Percentiles rank a stretch among this genome's conserved stretches.
Conservation (phyloP, 2,888 invertebrate genomes). For the Ptycholaimellus sp. region DNA sequence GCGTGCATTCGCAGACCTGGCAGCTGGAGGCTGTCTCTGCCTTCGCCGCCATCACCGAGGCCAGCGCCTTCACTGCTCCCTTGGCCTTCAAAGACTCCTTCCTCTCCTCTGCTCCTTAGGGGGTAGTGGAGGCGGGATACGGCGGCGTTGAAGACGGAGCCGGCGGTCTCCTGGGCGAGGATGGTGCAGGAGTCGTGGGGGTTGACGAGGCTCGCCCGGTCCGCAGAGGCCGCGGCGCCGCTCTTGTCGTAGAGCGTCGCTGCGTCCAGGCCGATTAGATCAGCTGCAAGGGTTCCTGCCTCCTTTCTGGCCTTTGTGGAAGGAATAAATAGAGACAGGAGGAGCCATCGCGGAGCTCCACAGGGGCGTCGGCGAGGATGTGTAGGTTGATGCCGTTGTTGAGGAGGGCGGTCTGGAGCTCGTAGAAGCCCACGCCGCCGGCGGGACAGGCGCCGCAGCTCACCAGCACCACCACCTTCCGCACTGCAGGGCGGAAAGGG, state of each 20-base stretch:
- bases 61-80: not conserved
- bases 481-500: constrained; percentile 55
- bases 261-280: constrained; percentile 7
- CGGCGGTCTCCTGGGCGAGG: constrained; percentile 58
- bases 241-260: constrained; percentile 1
- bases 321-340: no score
- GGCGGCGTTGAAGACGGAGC: constrained; percentile 27
- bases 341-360: no score
- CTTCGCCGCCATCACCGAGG: not conserved
- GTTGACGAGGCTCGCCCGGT: constrained; percentile 39
- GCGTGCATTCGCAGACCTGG: constrained; percentile 7
- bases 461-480: constrained; percentile 53
- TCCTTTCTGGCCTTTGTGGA: not conserved
- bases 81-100: not conserved
- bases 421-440: constrained; percentile 7
- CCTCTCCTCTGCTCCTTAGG: no score
- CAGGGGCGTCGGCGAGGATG: no score
- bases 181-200: constrained; percentile 55
- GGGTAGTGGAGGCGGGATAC: no score
- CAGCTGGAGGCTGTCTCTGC: not conserved
- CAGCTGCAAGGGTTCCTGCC: not conserved
- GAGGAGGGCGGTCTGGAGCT: not conserved
- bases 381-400: no score
- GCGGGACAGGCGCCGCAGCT: constrained; percentile 48
- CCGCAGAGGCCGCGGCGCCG: not conserved